These are phyloP conservation scores for Hapalemur alaotrensis DNA, from an alignment of 2,797 vertebrate genomes.

Conservation along the genomic window DNA sequence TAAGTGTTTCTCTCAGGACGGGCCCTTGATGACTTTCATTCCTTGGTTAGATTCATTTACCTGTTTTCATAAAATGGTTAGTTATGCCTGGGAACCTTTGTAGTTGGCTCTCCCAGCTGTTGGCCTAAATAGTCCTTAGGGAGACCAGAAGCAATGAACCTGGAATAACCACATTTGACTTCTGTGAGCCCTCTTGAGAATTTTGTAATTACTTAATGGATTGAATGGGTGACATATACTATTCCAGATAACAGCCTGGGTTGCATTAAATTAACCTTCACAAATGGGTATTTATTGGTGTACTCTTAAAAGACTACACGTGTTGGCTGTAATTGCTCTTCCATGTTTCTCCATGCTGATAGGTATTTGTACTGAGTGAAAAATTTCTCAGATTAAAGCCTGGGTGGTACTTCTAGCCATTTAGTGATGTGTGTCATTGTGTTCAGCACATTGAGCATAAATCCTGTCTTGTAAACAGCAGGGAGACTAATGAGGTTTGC, in stretches of 20 bases:
- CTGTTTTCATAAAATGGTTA: slow-evolving; percentile 79
- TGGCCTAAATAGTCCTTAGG: slow-evolving; percentile 79
- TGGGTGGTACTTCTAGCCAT: slow-evolving; percentile 78
- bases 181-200: slow-evolving; percentile 82
- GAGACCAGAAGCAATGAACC: slow-evolving; percentile 85
- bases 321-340: slow-evolving; percentile 83
- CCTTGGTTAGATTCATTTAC: slow-evolving; percentile 73
- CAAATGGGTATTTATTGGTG: slow-evolving; percentile 87
- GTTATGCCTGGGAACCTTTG: slow-evolving; percentile 76
- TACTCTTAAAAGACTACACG: slow-evolving; percentile 81
- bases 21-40: slow-evolving; percentile 52
- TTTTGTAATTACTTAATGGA: slow-evolving; percentile 85
- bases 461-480: slow-evolving; percentile 85
- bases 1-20: slow-evolving; percentile 46
- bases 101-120: slow-evolving; percentile 83
- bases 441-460: slow-evolving; percentile 83
- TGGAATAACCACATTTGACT: slow-evolving; percentile 85
- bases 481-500: slow-evolving; percentile 82
- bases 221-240: slow-evolving; percentile 81
- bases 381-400: slow-evolving; percentile 83
- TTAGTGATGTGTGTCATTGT: slow-evolving; percentile 85
- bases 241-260: slow-evolving; percentile 87
- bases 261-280: slow-evolving; percentile 89
- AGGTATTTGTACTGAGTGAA: slow-evolving; percentile 82
- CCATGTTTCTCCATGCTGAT: slow-evolving; percentile 69